Conservation (phyloP, 2,113 vertebrate species). For the Lynx canadensis region DNA sequence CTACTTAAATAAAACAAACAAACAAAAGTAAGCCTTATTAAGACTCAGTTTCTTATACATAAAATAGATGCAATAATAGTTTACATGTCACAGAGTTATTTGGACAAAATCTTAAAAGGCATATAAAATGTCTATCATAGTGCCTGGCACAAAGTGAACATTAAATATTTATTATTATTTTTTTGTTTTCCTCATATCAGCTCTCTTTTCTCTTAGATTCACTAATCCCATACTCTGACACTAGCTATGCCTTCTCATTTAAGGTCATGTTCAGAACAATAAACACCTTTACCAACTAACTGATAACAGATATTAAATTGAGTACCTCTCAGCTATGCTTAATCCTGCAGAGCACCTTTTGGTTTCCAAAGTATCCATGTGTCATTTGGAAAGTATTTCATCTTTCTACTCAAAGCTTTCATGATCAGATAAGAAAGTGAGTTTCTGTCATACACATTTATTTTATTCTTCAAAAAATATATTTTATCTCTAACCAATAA, state of each 20-base stretch:
- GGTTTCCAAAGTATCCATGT: not conserved
- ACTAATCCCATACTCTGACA: not conserved
- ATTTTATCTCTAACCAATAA: constrained; percentile 25
- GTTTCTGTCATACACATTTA: not conserved
- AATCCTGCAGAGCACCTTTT: not conserved
- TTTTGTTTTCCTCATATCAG: not conserved
- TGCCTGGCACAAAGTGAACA: not conserved
- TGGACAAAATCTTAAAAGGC: not conserved
- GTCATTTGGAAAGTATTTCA: not conserved
- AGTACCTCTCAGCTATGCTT: not conserved
- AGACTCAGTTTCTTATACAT: not conserved
- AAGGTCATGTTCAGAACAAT: not conserved
- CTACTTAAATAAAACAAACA: not conserved
- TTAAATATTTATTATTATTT: not conserved
- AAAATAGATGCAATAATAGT: not conserved
- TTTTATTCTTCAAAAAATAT: constrained; percentile 40
- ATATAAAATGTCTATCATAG: not conserved
- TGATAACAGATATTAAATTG: not conserved
- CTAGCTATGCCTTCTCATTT: not conserved
- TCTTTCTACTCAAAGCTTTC: not conserved
- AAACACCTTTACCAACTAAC: not conserved
- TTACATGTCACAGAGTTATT: not conserved
- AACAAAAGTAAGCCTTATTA: not conserved
- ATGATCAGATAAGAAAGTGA: not conserved
- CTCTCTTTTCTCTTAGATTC: not conserved